Conservation (phyloP, 2,797 vertebrate genomes). For the Momotus momota region DNA sequence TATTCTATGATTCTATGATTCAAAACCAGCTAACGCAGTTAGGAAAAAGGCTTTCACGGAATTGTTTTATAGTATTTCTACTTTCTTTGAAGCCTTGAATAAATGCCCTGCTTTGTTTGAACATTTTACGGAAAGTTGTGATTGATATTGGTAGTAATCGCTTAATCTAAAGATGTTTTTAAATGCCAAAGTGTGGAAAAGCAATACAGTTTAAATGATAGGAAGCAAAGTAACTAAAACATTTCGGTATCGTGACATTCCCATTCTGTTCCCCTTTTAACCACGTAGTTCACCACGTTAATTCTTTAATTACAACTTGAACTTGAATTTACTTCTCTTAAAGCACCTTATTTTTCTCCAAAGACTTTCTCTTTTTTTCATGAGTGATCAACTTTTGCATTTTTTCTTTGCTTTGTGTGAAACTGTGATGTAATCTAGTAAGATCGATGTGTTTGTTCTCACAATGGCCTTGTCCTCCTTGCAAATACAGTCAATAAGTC, state of each 20-base stretch:
- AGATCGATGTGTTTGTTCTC: neutral
- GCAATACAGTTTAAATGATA: neutral
- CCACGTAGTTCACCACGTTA: neutral
- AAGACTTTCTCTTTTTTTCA: neutral
- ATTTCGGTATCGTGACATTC: neutral
- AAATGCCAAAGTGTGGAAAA: neutral
- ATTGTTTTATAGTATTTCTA: neutral
- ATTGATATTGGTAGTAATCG: neutral
- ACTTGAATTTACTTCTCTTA: neutral
- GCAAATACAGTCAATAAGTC: neutral
- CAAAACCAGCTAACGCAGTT: neutral
- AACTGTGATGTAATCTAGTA: neutral
- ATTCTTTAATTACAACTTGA: neutral
- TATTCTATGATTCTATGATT: no score
- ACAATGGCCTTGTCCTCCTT: neutral
- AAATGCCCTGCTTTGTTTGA: neutral
- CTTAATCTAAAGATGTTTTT: neutral
- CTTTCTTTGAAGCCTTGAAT: neutral
- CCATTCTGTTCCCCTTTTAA: neutral
- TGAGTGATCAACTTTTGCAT: neutral
- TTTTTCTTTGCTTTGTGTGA: neutral
- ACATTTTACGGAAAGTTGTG: neutral
- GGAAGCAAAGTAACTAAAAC: neutral
- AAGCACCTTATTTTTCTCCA: neutral
- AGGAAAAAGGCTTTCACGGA: neutral